Percentiles rank a stretch among this genome's conserved stretches.
phyloP scores from a whole-genome alignment of 1,140 invertebrate genomes.

The Cotesia vestalis region DNA sequence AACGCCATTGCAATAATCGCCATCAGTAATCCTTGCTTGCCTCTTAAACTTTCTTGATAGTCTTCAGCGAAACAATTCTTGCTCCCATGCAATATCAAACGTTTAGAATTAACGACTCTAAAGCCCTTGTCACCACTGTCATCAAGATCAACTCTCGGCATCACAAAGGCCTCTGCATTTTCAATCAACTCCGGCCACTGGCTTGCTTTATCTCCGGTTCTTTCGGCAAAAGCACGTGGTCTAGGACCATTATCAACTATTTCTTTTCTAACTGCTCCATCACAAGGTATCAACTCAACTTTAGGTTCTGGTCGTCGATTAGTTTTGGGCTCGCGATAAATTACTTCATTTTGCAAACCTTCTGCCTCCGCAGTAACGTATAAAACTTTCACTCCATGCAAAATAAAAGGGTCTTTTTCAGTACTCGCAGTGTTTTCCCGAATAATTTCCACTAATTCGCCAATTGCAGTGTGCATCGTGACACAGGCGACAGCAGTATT shows the following conservation, averaged over 20 bases:
- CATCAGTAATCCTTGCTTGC: constrained; percentile 51
- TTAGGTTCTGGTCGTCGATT: constrained; percentile 47
- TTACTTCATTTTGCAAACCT: constrained; percentile 47
- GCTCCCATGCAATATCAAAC: constrained; percentile 49
- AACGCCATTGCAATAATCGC: constrained; percentile 47
- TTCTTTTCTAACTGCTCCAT: constrained; percentile 6
- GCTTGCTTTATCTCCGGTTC: constrained; percentile 26
- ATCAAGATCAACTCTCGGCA: constrained; percentile 28
- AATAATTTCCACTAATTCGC: constrained; percentile 52
- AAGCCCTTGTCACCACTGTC: constrained; percentile 42
- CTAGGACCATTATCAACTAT: constrained; percentile 44
- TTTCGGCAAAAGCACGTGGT: constrained; percentile 37
- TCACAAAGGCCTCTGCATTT: constrained; percentile 47
- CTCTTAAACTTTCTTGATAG: constrained; percentile 42
- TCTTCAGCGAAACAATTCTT: constrained; percentile 46
- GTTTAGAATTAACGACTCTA: constrained; percentile 46
- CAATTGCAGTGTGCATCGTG: constrained; percentile 57
- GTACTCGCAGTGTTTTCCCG: constrained; percentile 53
- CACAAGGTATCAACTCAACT: background rate
- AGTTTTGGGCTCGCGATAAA: constrained; percentile 55
- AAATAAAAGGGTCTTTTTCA: constrained; percentile 54
- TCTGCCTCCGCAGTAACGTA: constrained; percentile 53
- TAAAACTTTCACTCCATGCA: constrained; percentile 55
- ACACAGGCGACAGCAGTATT: constrained; percentile 49
- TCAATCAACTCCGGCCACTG: constrained; percentile 56